These are phyloP conservation scores for Solenopsis fugax DNA, from an alignment of 1,140 invertebrate species.

Conservation along the genomic window DNA sequence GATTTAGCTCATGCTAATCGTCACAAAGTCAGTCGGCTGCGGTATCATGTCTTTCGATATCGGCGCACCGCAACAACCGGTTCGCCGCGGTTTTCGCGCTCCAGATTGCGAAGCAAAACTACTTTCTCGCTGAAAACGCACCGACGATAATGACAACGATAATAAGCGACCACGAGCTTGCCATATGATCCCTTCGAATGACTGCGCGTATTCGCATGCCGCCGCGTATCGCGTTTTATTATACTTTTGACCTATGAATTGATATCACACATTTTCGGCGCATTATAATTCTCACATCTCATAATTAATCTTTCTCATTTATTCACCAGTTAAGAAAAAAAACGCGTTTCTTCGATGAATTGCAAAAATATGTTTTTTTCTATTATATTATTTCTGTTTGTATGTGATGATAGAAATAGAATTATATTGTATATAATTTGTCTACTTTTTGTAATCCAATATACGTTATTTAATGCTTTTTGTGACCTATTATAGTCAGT, in stretches of 20 bases:
- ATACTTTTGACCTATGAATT: constrained; percentile 22
- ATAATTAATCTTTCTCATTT: not conserved
- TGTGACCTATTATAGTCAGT: too few relatives aligned
- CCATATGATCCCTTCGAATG: constrained; percentile 17
- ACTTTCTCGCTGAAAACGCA: constrained; percentile 50
- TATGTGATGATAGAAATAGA: too few relatives aligned
- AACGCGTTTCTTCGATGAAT: not conserved
- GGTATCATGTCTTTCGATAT: constrained; percentile 38
- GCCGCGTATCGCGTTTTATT: not conserved
- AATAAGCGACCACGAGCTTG: constrained; percentile 6
- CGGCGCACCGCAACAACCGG: constrained; percentile 22
- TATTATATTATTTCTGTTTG: too few relatives aligned
- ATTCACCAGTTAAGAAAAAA: not conserved
- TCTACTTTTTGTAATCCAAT: too few relatives aligned
- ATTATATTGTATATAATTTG: too few relatives aligned
- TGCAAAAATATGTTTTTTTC: not conserved
- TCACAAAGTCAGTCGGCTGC: not conserved
- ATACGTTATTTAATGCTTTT: too few relatives aligned
- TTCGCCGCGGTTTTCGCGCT: constrained; percentile 34
- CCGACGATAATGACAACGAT: constrained; percentile 24
- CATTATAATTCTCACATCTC: not conserved
- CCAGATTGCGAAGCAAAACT: constrained; percentile 19
- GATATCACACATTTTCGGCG: constrained; percentile 5
- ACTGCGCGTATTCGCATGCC: not conserved
- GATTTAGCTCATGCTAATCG: not conserved